Evolutionary conservation across 2,888 invertebrate species (phyloP), one percentile per base, ranked within the genome.

Genomic region (Beris morrisii): DNA sequence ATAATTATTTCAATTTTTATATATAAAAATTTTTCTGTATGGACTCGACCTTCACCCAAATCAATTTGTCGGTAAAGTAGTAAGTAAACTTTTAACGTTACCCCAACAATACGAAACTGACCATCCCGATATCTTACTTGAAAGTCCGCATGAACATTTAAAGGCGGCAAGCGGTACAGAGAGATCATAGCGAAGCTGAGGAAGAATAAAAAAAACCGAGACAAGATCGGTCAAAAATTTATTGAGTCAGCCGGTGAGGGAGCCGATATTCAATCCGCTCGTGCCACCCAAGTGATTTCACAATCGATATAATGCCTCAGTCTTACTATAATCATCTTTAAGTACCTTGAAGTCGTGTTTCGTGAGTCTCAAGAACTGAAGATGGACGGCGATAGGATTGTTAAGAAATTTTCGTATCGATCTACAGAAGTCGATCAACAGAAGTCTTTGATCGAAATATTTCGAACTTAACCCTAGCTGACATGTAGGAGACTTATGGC

Each of bases 1-100:
- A 52, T 15, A 38, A 52, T 7, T 7, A 38, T 7, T 50, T 61
- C 61, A 61, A 50, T 61, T 61, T 61, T 6, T 31, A n/a, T 50
- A 22, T 45, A 61, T 30, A 61, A 52, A 61, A 61, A 38, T 52
- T 15, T 32, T 50, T 45, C 46, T 45, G 30, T 32, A 31, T 11
- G 9, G 38, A 61, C 38, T 50, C 46, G 61, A 61, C 61, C 61
- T 61, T 61, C 61, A 61, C 61, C 61, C 52, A 61, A 61, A 61
- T 61, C 61, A 61, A 61, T 61, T 61, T 61, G 61, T 61, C 61
- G 61, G 46, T 59, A 59, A n/a, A n/a, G n/a, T n/a, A n/a, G n/a
- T n/a, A 48, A 59, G 59, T 15, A 59, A 59, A 46, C 15, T 48
- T n/a, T 38, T 50, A 43, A 7, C 9, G 3, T 7, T 7, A 3